phyloP scores from a whole-genome alignment of 2,888 invertebrate genomes.

The Pachycephus smyrnensis region DNA sequence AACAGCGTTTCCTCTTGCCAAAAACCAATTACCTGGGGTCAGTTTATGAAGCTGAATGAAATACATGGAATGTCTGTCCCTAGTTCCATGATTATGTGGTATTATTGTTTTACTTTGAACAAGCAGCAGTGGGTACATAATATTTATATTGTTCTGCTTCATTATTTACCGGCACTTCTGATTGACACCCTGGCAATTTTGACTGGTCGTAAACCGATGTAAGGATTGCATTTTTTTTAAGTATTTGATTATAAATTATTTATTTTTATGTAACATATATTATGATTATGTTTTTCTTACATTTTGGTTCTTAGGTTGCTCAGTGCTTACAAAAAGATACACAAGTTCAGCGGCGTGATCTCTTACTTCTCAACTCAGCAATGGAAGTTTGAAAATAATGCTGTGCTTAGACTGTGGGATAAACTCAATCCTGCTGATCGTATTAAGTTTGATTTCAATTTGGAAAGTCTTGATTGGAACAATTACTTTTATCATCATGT shows the following conservation, averaged over 20 bases:
- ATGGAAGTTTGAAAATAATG: constrained; percentile 78
- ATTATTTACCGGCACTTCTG: constrained; percentile 73
- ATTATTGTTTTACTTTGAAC: constrained; percentile 72
- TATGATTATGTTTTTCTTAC: constrained; percentile 12
- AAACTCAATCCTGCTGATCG: constrained; percentile 72
- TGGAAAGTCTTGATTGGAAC: constrained; percentile 79
- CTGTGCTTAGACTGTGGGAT: constrained; percentile 73
- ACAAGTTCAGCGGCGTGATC: constrained; percentile 77
- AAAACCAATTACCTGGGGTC: constrained; percentile 84
- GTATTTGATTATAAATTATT: not conserved
- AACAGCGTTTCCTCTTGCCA: constrained; percentile 88
- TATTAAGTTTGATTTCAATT: constrained; percentile 77
- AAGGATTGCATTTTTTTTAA: constrained; percentile 52
- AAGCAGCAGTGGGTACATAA: constrained; percentile 69
- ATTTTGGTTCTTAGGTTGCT: constrained; percentile 72
- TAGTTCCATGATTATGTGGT: constrained; percentile 74
- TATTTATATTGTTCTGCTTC: constrained; percentile 70
- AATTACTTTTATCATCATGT: constrained; percentile 75
- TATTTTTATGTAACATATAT: not conserved
- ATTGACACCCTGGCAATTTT: constrained; percentile 69
- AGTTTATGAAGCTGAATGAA: constrained; percentile 71
- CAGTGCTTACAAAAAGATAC: constrained; percentile 78
- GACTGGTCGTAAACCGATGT: constrained; percentile 74
- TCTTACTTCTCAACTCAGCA: constrained; percentile 83
- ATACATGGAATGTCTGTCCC: constrained; percentile 70